Evolutionary conservation across 2,888 invertebrate genomes (phyloP), one percentile per base, ranked within the genome.

Genomic region (Pycnomerus fuliginosus): DNA sequence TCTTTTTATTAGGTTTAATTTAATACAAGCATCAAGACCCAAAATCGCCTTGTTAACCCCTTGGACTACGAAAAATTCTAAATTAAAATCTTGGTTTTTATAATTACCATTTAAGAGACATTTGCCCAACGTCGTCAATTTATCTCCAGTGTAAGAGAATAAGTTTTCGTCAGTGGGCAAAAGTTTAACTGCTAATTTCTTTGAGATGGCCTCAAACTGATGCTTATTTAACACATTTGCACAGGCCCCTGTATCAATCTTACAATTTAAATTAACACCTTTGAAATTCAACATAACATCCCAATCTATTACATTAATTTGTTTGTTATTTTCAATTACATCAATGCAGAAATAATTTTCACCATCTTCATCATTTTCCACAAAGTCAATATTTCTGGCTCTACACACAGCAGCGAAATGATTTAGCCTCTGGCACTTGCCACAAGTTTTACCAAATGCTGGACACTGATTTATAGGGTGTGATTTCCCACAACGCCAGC

Each of bases 191-290:
- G 12, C 2, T 33, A 10, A 33, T 33, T 33, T 33, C 10, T 3
- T 33, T 33, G n/a, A n/a, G n/a, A n/a, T n/a, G n/a, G n/a, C n/a
- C n/a, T n/a, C n/a, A 10, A 33, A 33, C n/a, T 33, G 33, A 2
- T 22, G 2, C 8, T 22, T 13, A 4, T 17, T 27, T 1, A 48
- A 22, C 7, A 47, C 16, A 14, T 48, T 48, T 2, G 10, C 34
- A n/a, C 22, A 16, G 0, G 40, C 40, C 1, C 44, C 40, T 2
- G 44, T 24, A 22, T 48, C 44, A 2, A 48, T 28, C 17, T 40
- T 48, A 1, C 32, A 44, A n/a, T 33, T 10, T 20, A 33, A 5
- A 4, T 10, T 12, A 4, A 4, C 11, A 25, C 11, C 25, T 10
- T 25, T 7, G 5, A 25, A 25, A 10, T 25, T 25, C 11, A 25